phyloP scores from a whole-genome alignment of 2,113 vertebrate genomes.

The Microcebus tavaratra region DNA sequence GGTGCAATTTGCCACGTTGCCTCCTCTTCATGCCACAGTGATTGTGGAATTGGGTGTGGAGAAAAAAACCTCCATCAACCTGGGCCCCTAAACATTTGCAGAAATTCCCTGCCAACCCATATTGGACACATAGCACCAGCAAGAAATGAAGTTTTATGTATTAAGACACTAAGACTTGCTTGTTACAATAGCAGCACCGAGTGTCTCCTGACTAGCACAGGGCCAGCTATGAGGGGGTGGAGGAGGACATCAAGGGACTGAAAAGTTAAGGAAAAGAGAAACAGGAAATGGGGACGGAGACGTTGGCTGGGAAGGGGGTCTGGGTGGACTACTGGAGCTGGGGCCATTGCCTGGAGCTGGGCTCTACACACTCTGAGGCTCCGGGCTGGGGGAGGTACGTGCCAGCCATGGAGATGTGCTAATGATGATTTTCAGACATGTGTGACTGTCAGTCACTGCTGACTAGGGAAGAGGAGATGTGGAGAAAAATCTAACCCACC shows the following conservation, averaged over 20 bases:
- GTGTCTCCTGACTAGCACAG: not conserved
- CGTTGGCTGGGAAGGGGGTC: not conserved
- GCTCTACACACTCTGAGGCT: not conserved
- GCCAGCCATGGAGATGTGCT: not conserved
- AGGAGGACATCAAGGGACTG: not conserved
- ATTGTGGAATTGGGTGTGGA: not conserved
- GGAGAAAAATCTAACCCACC: too few species aligned
- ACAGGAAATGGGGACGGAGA: not conserved
- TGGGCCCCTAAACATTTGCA: not conserved
- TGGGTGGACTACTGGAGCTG: rapidly evolving
- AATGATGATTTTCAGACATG: not conserved
- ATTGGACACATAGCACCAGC: not conserved
- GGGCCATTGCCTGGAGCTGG: not conserved
- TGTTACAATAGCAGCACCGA: not conserved
- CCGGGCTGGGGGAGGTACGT: not conserved
- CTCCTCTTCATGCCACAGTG: not conserved
- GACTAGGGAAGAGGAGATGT: not conserved
- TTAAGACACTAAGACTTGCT: not conserved
- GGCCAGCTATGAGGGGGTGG: not conserved
- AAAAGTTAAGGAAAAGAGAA: not conserved
- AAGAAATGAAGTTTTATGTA: not conserved
- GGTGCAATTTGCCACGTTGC: not conserved
- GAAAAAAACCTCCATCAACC: not conserved
- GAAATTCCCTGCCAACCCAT: not conserved
- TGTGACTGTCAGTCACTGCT: not conserved